Evolutionary conservation across 2,888 invertebrate genomes (phyloP).

Genomic region (Epsilonema sp.): DNA sequence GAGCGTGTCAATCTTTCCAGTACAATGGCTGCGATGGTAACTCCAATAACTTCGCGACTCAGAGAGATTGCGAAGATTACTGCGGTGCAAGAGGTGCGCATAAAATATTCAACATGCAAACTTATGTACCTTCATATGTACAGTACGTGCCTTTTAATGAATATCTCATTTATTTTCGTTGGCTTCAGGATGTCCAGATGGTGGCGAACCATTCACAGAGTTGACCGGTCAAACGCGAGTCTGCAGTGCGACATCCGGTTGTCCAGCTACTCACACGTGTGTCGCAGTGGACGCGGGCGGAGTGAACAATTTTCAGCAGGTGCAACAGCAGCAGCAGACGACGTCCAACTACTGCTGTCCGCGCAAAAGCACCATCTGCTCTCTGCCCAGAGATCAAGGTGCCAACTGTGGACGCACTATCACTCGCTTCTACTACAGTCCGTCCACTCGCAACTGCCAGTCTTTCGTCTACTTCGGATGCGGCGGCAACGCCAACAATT

Average conservation of each 20-base stretch:
- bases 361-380: constrained; percentile 20
- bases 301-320: no score
- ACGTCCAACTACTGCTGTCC: constrained; percentile 20
- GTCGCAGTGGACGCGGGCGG: constrained; percentile 16
- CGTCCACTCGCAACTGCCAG: constrained; percentile 10
- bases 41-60: constrained; percentile 18
- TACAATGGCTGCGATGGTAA: constrained; percentile 20
- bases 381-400: constrained; percentile 21
- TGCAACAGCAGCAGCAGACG: not conserved
- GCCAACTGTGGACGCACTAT: constrained; percentile 19
- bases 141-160: no score
- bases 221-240: not conserved
- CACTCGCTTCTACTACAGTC: constrained; percentile 16
- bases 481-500: constrained; percentile 19
- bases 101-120: no score
- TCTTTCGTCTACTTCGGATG: constrained; percentile 19
- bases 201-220: constrained; percentile 19
- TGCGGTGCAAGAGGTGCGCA: constrained; percentile 13
- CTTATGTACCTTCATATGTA: no score
- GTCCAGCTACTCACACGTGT: constrained; percentile 20
- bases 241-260: constrained; percentile 13
- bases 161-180: no score
- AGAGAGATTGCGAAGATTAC: constrained; percentile 19
- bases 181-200: constrained; percentile 14
- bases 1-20: not conserved